Evolutionary conservation across 2,113 vertebrate genomes (phyloP), one percentile per base, ranked within the genome.

Genomic region (Marmota flaviventris): DNA sequence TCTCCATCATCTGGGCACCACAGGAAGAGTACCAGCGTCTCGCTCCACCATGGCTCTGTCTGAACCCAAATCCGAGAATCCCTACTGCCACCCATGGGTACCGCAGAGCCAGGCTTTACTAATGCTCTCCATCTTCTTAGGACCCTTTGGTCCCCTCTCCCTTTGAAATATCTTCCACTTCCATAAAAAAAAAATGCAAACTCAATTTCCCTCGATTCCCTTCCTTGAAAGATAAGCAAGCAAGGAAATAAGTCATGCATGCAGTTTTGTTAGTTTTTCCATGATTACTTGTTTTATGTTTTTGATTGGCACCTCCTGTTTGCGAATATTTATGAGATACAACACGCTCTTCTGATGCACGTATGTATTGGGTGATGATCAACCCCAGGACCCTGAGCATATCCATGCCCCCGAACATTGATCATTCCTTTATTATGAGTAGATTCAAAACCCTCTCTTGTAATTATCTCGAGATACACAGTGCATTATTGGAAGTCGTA

Each of bases 71-170:
- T 12, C 37, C 25, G 37, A 39, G 25, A 2, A 32, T 51, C 37
- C 29, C 37, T 24, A 32, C 29, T 32, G 51, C 18, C 17, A 32
- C 0, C 4, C 12, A 1, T 11, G 10, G 24, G 0, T 8, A 37
- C 20, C 1, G 22, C 7, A n/a, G 13, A 69, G 29, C 39, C 27
- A 27, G 3, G 4, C 0, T 5, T 11, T 37, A 7, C 12, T 2
- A 34, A 67, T 34, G 24, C 2, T n/a, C 14, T 4, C 14, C 24
- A 4, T 9, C 37, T 32, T 3, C 3, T 37, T 70, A 25, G 5
- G 0, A 7, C 1, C 11, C 12, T 22, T 5, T 5, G 22, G 29
- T 53, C 4, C 24, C 24, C 58, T 53, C 34, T 6, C 4, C 2
- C n/a, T 48, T 48, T 45, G 3, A 24, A 48, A 13, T 72, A 22